Conservation (phyloP, 2,888 invertebrate genomes). For the Drosophila tanythrix region DNA sequence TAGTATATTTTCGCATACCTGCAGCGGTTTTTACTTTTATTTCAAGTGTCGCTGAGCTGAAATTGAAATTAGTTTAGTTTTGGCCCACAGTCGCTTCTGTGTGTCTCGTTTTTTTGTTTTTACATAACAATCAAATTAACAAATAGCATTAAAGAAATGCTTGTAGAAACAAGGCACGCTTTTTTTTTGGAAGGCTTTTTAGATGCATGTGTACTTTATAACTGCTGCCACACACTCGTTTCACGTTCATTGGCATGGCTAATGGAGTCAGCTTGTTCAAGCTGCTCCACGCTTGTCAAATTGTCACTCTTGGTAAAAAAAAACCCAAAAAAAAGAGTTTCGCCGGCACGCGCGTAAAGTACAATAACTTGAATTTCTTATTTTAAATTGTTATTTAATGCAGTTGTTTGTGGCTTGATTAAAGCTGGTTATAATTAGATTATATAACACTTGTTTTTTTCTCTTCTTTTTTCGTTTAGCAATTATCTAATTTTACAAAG, state of each 20-base stretch:
- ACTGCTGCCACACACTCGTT: conserved; percentile 47
- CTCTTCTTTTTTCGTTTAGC: conserved; percentile 15
- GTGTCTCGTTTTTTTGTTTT: conserved; percentile 39
- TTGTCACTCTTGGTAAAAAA: conserved; percentile 29
- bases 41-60: conserved; percentile 55
- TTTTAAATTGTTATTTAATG: conserved; percentile 70
- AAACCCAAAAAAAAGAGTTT: conserved; percentile 42
- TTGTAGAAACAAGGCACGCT: conserved; percentile 64
- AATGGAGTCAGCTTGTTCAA: conserved; percentile 19
- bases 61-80: conserved; percentile 75
- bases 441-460: conserved; percentile 61
- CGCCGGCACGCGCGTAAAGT: conserved; percentile 70
- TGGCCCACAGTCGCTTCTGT: conserved; percentile 49
- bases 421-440: conserved; percentile 76
- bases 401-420: conserved; percentile 55
- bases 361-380: conserved; percentile 48
- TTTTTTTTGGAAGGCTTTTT: conserved; percentile 12
- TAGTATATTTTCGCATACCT: conserved; percentile 52
- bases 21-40: conserved; percentile 74
- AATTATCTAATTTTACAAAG: conserved; percentile 73
- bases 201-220: conserved; percentile 21
- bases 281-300: conserved; percentile 31
- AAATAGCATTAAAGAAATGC: conserved; percentile 42
- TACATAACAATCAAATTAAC: conserved; percentile 65
- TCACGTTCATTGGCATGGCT: conserved; percentile 75